A percentile compares a stretch with the other conserved stretches of the same genome.
Evolutionary conservation across 2,888 invertebrate species (phyloP).

Genomic region (Arge pagana): DNA sequence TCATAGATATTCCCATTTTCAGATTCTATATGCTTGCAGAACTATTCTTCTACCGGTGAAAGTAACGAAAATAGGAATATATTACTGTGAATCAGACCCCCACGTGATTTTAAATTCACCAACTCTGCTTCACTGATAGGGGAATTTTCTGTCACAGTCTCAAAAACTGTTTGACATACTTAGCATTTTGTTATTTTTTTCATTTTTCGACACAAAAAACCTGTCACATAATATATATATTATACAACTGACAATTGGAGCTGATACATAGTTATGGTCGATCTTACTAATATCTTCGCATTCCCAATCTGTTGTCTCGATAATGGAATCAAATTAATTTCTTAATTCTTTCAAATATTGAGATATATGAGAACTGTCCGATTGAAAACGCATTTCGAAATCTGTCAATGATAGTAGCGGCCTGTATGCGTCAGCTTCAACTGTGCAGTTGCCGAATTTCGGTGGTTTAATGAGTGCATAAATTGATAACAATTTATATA

Average conservation of each 20-base stretch:
- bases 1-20: background rate
- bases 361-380: background rate
- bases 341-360: slow-evolving; percentile 3
- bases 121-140: background rate
- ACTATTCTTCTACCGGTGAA: background rate
- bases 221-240: slow-evolving; percentile 8
- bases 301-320: slow-evolving; percentile 1
- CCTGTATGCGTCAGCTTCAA: background rate
- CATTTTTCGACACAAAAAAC: background rate
- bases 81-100: slow-evolving; percentile 1
- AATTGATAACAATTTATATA: slow-evolving; percentile 2
- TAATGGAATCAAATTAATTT: background rate
- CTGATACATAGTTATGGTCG: background rate
- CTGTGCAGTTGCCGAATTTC: slow-evolving; percentile 5
- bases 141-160: background rate
- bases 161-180: background rate
- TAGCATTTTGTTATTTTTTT: background rate
- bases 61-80: background rate
- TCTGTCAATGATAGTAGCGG: background rate
- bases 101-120: background rate
- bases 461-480: background rate
- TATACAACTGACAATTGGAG: background rate
- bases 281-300: background rate
- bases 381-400: background rate
- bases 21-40: background rate